Base-by-base conservation (phyloP, 1,140 invertebrate species). In the Cryptotermes secundus region DNA sequence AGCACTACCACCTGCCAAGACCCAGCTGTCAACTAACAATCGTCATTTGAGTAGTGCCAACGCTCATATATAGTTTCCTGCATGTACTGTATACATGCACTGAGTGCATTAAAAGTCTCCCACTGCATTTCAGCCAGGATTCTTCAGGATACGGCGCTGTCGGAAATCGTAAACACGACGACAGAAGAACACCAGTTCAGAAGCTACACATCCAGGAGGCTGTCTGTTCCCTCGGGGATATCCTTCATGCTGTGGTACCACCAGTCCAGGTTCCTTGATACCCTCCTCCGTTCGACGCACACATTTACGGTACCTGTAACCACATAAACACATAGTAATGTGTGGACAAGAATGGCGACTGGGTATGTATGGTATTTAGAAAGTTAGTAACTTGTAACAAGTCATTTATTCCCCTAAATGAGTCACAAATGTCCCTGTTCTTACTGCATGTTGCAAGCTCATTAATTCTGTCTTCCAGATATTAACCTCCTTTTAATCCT, bases 111-210 rank as follows among this genome's bases (percentile, higher is more conserved):
- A 24, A 24, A 45, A 24, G 38, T 31, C 26, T 53, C 16, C 38
- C 81, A 82, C 19, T 49, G 24, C 31, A 34, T 83, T 38, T 84
- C 84, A 84, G 24, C 84, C 84, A 16, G 84, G 84, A 59, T 84
- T 84, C 31, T 84, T 84, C 38, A 84, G 86, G 84, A 93, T 90
- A 65, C 92, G 87, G 86, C 92, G 92, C 85, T 96, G 95, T 84
- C 97, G 93, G 90, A 97, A 98, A 90, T 99, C 98, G 90, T 99
- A 99, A 49, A 98, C 96, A 86, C 96, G 95, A 31, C 97, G 94
- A 90, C 97, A 99, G 90, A 98, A 97, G 87, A 99, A 96, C 3
- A 99, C 96, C 89, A 97, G 94, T 86, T 98, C 97, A 10, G 95
- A 92, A 83, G 93, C 92, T 16, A 95, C 93, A 86, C 94, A 93